Conservation (phyloP, 1,140 invertebrate genomes). For the Atta colombica region DNA sequence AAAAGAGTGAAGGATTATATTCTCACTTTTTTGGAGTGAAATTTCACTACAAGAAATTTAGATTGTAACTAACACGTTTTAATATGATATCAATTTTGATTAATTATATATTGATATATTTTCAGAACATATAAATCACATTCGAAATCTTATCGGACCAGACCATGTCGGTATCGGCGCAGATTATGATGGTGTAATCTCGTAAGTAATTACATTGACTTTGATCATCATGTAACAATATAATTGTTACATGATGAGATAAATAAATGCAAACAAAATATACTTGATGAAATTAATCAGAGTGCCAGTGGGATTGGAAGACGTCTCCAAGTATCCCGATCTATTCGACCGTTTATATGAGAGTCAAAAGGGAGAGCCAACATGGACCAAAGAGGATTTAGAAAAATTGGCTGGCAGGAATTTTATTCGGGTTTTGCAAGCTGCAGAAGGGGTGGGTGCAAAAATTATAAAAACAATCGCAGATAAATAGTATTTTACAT, state of each 20-base stretch:
- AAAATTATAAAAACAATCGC: background rate
- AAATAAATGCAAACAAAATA: conserved; percentile 57
- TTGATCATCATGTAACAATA: background rate
- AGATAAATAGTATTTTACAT: background rate
- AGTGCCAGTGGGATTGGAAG: conserved; percentile 89
- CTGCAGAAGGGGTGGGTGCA: conserved; percentile 89
- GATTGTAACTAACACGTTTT: background rate
- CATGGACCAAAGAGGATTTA: conserved; percentile 89
- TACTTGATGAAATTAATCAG: conserved; percentile 80
- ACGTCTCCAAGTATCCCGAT: conserved; percentile 90
- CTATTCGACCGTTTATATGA: conserved; percentile 88
- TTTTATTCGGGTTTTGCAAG: conserved; percentile 89
- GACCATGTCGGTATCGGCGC: conserved; percentile 88
- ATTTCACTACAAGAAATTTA: no score
- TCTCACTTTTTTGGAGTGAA: no score
- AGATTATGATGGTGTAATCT: conserved; percentile 87
- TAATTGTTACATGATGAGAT: background rate
- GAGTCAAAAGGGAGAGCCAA: conserved; percentile 80
- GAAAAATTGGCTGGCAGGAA: conserved; percentile 91
- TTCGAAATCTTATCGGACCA: conserved; percentile 87
- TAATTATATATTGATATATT: conserved; percentile 54
- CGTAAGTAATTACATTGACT: conserved; percentile 80
- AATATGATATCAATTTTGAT: background rate
- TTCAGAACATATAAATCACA: conserved; percentile 90
- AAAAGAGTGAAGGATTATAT: no score